Conservation (phyloP, 2,888 invertebrate species). For the Auanema freiburgensis region DNA sequence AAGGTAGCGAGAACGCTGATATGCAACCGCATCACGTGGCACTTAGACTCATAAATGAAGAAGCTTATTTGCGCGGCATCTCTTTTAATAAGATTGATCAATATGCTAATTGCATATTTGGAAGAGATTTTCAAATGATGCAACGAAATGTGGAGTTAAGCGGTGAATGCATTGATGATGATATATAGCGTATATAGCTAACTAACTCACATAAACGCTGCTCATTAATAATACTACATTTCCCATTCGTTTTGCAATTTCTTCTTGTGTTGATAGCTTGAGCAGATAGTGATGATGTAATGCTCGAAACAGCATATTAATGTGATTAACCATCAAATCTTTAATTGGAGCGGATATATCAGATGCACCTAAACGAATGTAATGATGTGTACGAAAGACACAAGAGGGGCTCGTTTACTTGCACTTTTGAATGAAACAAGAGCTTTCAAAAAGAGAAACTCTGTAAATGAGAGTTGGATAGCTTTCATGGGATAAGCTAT, state of each 20-base stretch:
- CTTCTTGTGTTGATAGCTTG: conserved; percentile 22
- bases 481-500: conserved; percentile 39
- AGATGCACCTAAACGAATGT: conserved; percentile 29
- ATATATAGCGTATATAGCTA: too few species aligned
- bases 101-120: not conserved
- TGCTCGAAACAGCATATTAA: conserved; percentile 26
- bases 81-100: not conserved
- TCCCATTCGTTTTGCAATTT: conserved; percentile 45
- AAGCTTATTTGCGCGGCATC: not conserved
- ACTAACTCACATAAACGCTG: conserved; percentile 39
- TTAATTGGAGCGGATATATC: conserved; percentile 35
- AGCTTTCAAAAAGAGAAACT: conserved; percentile 44
- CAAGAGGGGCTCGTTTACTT: conserved; percentile 17
- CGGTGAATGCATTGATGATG: too few species aligned
- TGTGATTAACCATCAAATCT: conserved; percentile 36
- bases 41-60: not conserved
- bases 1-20: too few species aligned
- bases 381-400: not conserved
- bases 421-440: conserved; percentile 45
- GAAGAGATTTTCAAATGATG: not conserved
- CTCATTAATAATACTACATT: conserved; percentile 47
- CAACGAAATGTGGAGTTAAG: not conserved
- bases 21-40: too few species aligned
- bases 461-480: conserved; percentile 35
- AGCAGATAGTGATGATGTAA: conserved; percentile 35